Percentiles rank a stretch among this genome's conserved stretches.
Evolutionary conservation across 2,113 vertebrate species (phyloP).

Genomic region (Grammomys dolichurus): DNA sequence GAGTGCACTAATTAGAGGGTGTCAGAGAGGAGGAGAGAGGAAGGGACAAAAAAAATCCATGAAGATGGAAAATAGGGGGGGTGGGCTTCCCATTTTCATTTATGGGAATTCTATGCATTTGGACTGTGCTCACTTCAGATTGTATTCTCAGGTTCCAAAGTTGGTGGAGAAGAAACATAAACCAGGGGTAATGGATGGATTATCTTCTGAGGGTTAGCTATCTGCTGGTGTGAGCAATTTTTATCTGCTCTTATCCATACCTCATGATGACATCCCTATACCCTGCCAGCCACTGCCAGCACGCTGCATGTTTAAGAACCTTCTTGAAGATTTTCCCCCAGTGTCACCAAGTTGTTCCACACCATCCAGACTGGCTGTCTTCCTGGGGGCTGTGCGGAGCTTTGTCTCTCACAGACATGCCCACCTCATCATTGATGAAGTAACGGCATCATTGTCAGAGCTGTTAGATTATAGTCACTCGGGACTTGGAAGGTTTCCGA

Average conservation of each 20-base stretch:
- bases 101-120: slow-evolving; percentile 69
- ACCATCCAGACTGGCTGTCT: not conserved
- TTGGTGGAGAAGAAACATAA: not conserved
- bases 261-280: too few species aligned
- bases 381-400: not conserved
- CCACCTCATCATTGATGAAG: not conserved
- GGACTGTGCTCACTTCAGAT: not conserved
- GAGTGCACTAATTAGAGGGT: slow-evolving; percentile 86
- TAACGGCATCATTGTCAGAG: not conserved
- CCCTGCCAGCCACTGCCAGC: not conserved
- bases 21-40: slow-evolving; percentile 74
- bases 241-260: not conserved
- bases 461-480: not conserved
- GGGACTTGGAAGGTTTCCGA: not conserved
- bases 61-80: slow-evolving; percentile 67
- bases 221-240: not conserved
- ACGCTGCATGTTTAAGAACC: not conserved
- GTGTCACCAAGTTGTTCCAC: not conserved
- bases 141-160: not conserved
- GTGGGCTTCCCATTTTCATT: slow-evolving; percentile 55
- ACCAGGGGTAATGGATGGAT: not conserved
- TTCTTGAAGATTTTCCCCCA: not conserved
- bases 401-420: not conserved
- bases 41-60: slow-evolving; percentile 52
- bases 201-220: not conserved